phyloP scores from a whole-genome alignment of 2,113 vertebrate species.

The Poeciliopsis occidentalis region DNA sequence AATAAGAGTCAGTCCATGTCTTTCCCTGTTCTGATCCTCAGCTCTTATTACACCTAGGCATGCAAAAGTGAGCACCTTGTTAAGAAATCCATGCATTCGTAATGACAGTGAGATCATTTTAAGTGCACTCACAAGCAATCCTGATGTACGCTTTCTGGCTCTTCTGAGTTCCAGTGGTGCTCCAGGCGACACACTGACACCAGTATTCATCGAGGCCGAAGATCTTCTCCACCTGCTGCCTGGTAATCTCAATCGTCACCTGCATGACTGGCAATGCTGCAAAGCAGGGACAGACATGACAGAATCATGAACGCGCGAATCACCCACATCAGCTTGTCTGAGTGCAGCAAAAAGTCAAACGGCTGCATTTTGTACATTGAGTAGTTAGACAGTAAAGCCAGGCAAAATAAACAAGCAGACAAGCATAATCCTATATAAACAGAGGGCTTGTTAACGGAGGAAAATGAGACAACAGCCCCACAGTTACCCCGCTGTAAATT shows the following conservation, averaged over 20 bases:
- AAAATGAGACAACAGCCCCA: conserved; percentile 65
- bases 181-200: conserved; percentile 99
- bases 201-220: conserved; percentile 97
- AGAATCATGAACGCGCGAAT: neutral
- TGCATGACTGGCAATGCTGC: conserved; percentile 95
- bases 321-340: neutral
- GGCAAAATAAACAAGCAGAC: conserved; percentile 56
- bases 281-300: conserved; percentile 28
- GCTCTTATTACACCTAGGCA: conserved; percentile 20
- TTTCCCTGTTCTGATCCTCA: conserved; percentile 16
- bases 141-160: conserved; percentile 96
- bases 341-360: conserved; percentile 3
- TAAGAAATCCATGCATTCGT: conserved; percentile 21
- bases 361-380: conserved; percentile 48
- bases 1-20: conserved; percentile 44
- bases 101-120: conserved; percentile 18
- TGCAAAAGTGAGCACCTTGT: conserved; percentile 27
- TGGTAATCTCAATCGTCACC: conserved; percentile 93
- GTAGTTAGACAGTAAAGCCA: conserved; percentile 37
- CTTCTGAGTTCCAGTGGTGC: conserved; percentile 96
- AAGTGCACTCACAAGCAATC: conserved; percentile 91
- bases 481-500: conserved; percentile 64
- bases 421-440: conserved; percentile 71
- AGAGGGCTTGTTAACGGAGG: conserved; percentile 69
- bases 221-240: conserved; percentile 98